Conservation (phyloP, 1,140 invertebrate genomes). For the Atopsyche davidsoni region DNA sequence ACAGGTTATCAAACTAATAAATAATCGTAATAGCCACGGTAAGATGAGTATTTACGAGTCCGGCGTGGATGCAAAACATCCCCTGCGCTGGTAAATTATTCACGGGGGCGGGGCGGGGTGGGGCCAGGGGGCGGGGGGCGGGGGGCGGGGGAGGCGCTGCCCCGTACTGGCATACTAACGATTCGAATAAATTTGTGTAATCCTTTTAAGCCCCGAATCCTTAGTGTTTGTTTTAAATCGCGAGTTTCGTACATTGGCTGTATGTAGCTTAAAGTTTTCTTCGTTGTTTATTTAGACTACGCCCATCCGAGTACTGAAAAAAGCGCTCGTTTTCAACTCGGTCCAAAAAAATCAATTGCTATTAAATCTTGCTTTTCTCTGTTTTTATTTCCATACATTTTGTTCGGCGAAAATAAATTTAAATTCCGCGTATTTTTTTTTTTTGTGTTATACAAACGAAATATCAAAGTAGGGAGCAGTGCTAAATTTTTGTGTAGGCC, state of each 20-base stretch:
- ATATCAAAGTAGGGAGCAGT: no score
- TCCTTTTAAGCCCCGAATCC: constrained; percentile 20
- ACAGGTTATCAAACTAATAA: constrained; percentile 16
- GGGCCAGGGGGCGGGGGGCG: not conserved
- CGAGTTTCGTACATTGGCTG: constrained; percentile 5
- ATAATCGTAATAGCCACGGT: constrained; percentile 6
- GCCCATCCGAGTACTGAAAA: no score
- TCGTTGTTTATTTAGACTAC: constrained; percentile 12
- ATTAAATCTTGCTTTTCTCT: no score
- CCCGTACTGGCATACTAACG: constrained; percentile 11
- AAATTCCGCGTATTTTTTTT: no score
- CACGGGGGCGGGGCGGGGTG: not conserved
- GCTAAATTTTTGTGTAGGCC: no score
- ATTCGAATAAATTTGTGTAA: constrained; percentile 22
- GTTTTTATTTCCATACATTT: no score
- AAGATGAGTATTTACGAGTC: constrained; percentile 9
- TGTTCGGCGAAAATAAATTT: no score
- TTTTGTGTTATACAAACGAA: no score
- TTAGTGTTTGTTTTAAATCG: constrained; percentile 20
- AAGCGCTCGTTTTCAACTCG: no score
- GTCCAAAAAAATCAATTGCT: no score
- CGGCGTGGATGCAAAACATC: constrained; percentile 5
- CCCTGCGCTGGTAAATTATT: constrained; percentile 18
- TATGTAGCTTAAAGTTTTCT: constrained; percentile 4
- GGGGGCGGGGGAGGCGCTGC: not conserved